Percentiles rank a stretch among this genome's conserved stretches.
These are phyloP conservation scores for Disparrhopalites patrizii DNA, from an alignment of 2,888 invertebrate genomes.

Conservation along the genomic window DNA sequence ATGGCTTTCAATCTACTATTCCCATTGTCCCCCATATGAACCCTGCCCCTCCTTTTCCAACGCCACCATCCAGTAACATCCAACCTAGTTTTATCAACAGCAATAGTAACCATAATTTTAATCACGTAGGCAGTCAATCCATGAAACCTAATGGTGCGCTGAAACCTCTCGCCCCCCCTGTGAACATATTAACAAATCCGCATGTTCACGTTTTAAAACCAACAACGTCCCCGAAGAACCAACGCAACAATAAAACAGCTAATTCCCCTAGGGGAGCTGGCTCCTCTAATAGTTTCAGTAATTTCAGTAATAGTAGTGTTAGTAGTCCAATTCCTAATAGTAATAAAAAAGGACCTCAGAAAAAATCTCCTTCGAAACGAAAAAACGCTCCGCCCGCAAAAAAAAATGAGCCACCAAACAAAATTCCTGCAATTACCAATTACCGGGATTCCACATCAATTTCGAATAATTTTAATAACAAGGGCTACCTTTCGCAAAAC, in stretches of 20 bases:
- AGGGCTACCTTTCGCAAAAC: not conserved
- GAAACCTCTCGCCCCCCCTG: slow-evolving; percentile 17
- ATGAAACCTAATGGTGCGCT: slow-evolving; percentile 39
- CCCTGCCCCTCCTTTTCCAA: no score
- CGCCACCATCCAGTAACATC: no score
- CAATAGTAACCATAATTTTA: no score
- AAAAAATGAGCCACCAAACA: slow-evolving; percentile 5
- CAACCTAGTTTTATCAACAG: no score
- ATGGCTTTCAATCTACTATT: not conserved
- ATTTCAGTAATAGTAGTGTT: no score
- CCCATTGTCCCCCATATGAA: slow-evolving; percentile 6
- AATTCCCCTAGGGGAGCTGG: slow-evolving; percentile 23
- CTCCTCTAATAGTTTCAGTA: slow-evolving; percentile 7
- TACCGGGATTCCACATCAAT: no score
- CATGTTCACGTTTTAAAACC: slow-evolving; percentile 32
- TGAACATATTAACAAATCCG: slow-evolving; percentile 17
- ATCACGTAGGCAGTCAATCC: slow-evolving; percentile 9
- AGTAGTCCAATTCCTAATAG: no score
- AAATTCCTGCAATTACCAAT: slow-evolving; percentile 1
- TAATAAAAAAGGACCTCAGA: slow-evolving; percentile 10
- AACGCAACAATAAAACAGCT: slow-evolving; percentile 11
- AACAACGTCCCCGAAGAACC: slow-evolving; percentile 15
- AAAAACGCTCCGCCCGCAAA: slow-evolving; percentile 7
- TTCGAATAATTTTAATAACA: not conserved
- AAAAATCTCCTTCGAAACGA: slow-evolving; percentile 25